Evolutionary conservation across 2,113 vertebrate genomes (phyloP).

Genomic region (Chloroceryle aenea): DNA sequence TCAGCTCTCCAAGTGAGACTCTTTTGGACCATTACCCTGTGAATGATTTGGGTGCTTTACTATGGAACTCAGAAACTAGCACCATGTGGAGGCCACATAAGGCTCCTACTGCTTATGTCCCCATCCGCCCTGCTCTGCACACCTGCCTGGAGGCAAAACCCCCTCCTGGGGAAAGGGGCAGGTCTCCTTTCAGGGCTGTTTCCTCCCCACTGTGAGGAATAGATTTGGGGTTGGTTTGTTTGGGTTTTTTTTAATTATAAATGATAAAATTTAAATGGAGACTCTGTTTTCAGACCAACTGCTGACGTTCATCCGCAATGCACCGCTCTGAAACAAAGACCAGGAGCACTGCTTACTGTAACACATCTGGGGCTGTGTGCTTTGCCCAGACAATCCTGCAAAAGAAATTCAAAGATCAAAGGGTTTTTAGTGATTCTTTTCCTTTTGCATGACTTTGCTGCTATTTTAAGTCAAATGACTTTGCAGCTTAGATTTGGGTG

Average conservation of each 20-base stretch:
- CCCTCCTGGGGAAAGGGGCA: not conserved
- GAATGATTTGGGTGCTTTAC: not conserved
- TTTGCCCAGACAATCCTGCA: not conserved
- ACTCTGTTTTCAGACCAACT: not conserved
- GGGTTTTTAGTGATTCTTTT: not conserved
- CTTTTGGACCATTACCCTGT: not conserved
- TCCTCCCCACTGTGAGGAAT: not conserved
- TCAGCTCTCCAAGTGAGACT: not conserved
- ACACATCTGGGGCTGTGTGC: not conserved
- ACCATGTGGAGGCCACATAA: not conserved
- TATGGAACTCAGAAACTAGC: not conserved
- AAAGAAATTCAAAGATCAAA: not conserved
- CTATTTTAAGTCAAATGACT: not conserved
- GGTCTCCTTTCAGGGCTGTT: not conserved
- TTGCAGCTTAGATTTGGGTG: not conserved
- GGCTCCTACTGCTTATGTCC: not conserved
- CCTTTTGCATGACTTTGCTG: not conserved
- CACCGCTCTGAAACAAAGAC: not conserved
- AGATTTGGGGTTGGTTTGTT: not conserved
- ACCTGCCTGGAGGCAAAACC: not conserved
- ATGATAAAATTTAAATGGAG: not conserved
- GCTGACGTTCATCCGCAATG: not conserved
- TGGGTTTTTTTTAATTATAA: not conserved
- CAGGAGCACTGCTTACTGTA: not conserved
- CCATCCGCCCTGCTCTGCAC: no score